Evolutionary conservation across 2,113 vertebrate species (phyloP).

Genomic region (Cichladusa arquata): DNA sequence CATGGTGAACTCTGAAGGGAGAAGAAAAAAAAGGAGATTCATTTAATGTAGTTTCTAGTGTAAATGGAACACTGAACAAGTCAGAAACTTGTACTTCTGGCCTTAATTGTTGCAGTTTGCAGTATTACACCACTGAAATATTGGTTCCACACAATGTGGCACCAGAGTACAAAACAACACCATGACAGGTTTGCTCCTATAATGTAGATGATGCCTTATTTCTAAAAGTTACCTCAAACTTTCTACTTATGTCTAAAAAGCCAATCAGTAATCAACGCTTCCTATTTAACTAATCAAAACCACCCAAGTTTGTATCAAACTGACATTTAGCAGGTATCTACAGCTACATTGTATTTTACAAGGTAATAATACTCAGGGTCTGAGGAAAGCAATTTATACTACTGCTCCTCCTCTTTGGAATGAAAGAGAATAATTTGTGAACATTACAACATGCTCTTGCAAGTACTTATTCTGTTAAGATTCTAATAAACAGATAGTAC

Average conservation of each 20-base stretch:
- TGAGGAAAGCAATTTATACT: background rate
- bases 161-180: background rate
- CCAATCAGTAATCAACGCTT: background rate
- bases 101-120: background rate
- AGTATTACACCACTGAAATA: background rate
- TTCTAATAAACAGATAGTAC: background rate
- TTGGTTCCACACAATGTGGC: background rate
- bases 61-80: background rate
- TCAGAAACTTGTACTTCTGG: background rate
- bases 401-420: background rate
- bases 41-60: background rate
- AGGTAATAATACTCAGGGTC: background rate
- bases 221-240: background rate
- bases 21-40: background rate
- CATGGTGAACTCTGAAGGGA: slow-evolving; percentile 85
- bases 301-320: background rate
- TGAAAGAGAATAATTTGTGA: background rate
- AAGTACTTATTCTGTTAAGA: background rate
- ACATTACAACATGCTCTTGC: background rate
- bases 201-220: background rate
- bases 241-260: background rate
- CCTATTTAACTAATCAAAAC: background rate
- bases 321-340: background rate
- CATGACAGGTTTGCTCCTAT: background rate
- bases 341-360: fast-evolving